Conservation (phyloP, 2,113 vertebrate genomes). For the Neomonachus schauinslandi region DNA sequence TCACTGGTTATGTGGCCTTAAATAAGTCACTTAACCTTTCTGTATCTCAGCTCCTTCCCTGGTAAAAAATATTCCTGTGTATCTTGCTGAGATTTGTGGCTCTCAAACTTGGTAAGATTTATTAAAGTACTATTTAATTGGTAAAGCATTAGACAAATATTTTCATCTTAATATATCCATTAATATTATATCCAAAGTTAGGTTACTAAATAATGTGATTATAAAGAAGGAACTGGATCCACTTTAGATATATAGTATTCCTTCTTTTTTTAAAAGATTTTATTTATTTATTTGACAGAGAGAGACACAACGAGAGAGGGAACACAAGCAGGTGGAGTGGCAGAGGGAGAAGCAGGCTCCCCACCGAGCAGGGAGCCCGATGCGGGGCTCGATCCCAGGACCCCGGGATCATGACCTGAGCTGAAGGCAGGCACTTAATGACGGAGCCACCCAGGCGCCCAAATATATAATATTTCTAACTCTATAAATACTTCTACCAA, state of each 20-base stretch:
- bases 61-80: background rate
- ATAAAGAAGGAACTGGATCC: background rate
- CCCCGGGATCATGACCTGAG: too few relatives aligned
- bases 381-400: too few relatives aligned
- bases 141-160: background rate
- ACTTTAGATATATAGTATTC: background rate
- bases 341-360: too few relatives aligned
- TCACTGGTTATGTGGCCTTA: background rate
- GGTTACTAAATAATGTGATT: slow-evolving; percentile 1
- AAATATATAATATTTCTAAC: background rate
- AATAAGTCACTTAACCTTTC: background rate
- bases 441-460: too few relatives aligned
- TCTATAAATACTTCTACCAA: background rate
- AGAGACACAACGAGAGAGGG: too few relatives aligned
- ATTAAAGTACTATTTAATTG: background rate
- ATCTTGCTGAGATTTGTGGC: background rate
- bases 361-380: too few relatives aligned
- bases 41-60: background rate
- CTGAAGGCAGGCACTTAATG: too few relatives aligned
- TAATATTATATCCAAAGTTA: background rate
- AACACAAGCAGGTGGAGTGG: too few relatives aligned
- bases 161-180: background rate
- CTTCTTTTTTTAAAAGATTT: background rate
- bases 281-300: too few relatives aligned
- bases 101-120: background rate